These are phyloP conservation scores for Aptenodytes forsteri DNA, from an alignment of 2,113 vertebrate species.

Conservation along the genomic window DNA sequence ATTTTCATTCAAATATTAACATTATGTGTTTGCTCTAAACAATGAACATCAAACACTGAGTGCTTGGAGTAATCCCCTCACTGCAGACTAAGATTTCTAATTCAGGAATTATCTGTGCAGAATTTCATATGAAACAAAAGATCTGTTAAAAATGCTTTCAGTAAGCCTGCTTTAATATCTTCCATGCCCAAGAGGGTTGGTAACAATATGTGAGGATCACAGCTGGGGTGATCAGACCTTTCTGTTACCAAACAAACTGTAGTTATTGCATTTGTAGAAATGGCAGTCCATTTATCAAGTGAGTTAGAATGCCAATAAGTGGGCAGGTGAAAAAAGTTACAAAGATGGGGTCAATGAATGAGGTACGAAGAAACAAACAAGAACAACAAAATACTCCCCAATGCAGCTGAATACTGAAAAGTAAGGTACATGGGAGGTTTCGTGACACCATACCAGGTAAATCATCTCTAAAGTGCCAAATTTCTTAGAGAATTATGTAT, in stretches of 20 bases:
- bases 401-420: background rate
- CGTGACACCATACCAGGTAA: background rate
- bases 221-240: conserved; percentile 14
- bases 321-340: conserved; percentile 19
- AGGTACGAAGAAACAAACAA: background rate
- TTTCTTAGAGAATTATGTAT: background rate
- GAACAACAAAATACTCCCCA: background rate
- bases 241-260: conserved; percentile 1
- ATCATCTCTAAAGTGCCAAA: background rate
- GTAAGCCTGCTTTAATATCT: background rate
- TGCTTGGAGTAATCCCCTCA: background rate
- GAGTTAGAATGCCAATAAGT: conserved; percentile 51
- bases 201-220: conserved; percentile 16
- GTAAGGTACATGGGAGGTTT: background rate
- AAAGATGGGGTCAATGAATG: conserved; percentile 41
- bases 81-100: background rate
- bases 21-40: background rate
- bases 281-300: conserved; percentile 68
- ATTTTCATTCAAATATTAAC: background rate
- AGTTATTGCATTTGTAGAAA: conserved; percentile 62
- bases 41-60: background rate
- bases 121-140: background rate
- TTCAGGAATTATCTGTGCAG: background rate
- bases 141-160: background rate
- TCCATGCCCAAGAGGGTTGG: background rate